These are phyloP conservation scores for Holacanthella duospinosa DNA, from an alignment of 2,888 invertebrate species.

Conservation along the genomic window DNA sequence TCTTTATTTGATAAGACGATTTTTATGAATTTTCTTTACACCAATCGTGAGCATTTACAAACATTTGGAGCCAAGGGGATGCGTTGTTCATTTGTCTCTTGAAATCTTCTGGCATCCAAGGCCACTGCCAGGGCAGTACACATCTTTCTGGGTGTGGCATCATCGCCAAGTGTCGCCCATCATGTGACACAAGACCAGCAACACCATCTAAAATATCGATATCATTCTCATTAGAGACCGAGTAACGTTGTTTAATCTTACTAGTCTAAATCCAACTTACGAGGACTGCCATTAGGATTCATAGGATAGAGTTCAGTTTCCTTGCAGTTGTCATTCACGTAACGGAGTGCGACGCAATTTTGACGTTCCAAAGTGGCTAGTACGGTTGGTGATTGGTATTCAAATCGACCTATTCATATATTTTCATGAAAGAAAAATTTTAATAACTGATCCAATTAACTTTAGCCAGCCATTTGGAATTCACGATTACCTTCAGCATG, in stretches of 20 bases:
- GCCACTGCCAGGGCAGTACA: conserved; percentile 81
- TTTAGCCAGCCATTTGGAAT: background rate
- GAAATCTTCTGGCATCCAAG: conserved; percentile 50
- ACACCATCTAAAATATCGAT: conserved; percentile 58
- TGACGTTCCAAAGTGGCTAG: conserved; percentile 41
- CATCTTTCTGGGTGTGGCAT: conserved; percentile 99
- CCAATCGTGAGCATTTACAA: conserved; percentile 78
- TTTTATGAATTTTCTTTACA: conserved; percentile 14
- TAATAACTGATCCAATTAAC: background rate
- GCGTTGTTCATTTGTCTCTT: conserved; percentile 25
- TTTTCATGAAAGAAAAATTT: background rate
- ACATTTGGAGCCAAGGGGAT: conserved; percentile 86
- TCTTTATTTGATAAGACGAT: background rate
- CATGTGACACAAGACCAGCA: conserved; percentile 75
- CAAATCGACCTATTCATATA: conserved; percentile 45
- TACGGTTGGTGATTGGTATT: conserved; percentile 43
- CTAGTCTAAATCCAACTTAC: conserved; percentile 42
- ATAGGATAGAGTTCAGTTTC: conserved; percentile 77
- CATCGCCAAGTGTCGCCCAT: conserved; percentile 90
- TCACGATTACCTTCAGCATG: conserved; percentile 74
- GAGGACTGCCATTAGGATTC: conserved; percentile 85
- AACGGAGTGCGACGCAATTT: conserved; percentile 65
- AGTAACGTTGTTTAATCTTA: background rate
- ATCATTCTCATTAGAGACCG: no score
- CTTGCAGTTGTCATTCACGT: conserved; percentile 65